Evolutionary conservation across 2,797 vertebrate genomes (phyloP), one percentile per base, ranked within the genome.

Genomic region (Rhinogobio ventralis): DNA sequence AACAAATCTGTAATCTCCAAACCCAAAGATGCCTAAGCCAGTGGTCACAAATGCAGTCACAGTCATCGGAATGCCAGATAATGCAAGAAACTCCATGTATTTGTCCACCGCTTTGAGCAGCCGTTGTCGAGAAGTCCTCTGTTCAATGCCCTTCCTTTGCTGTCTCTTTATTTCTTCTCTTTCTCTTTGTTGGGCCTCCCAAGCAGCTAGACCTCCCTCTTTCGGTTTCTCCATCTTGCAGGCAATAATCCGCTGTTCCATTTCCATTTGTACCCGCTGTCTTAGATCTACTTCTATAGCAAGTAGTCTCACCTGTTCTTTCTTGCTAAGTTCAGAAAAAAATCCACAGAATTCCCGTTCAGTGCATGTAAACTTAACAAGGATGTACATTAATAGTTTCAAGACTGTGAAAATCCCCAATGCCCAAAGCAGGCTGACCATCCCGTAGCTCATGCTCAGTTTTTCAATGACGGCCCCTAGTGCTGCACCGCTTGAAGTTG

Each of bases 371-470:
- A 90, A 0, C 62, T 88, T 89, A 6, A 94, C 87, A 13, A 91
- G 5, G 53, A 89, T 80, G 69, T 91, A 84, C n/a, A 93, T 77
- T 0, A 87, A 86, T 0, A 89, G 90, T 89, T 93, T 94, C n/a
- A 93, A 20, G 6, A 90, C 2, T 0, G 92, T 92, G 69, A 94
- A 94, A 2, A 93, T 55, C 62, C 84, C 86, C 55, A 95, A 79
- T 0, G 87, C 91, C 90, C 89, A 93, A 3, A 95, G 88, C 45
- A 94, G 88, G 57, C 89, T 93, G 19, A 91, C 83, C 84, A 93
- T 89, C 64, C 91, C 90, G 0, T 74, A 92, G 11, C 25, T 86
- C 20, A 74, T 90, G 39, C 92, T 92, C 7, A 92, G 86, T 71
- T 81, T 90, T 87, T 95, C 93, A 1, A 92, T 84, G 20, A 68